Conservation (phyloP, 2,113 vertebrate species). For the Nestor notabilis region DNA sequence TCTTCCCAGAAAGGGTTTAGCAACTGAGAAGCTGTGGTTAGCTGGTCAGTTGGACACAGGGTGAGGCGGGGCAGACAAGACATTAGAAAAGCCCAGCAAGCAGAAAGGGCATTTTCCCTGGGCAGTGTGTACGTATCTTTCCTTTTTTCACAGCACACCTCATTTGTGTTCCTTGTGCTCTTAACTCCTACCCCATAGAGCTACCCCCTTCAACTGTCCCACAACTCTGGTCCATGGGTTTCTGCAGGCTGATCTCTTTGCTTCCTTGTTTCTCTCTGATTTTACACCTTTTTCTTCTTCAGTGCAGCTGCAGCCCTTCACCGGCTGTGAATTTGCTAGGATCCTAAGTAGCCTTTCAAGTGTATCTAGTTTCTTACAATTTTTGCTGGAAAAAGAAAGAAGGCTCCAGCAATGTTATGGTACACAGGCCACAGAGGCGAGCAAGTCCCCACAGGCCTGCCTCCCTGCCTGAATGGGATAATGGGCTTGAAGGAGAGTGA, state of each 20-base stretch:
- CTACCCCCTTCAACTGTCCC: neutral
- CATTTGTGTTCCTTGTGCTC: neutral
- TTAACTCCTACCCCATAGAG: neutral
- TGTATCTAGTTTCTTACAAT: neutral
- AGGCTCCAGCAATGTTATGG: neutral
- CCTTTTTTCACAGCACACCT: neutral
- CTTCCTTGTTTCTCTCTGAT: neutral
- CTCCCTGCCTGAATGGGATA: too few relatives aligned
- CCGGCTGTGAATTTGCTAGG: neutral
- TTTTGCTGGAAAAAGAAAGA: neutral
- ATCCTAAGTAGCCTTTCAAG: neutral
- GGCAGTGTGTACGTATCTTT: fast-evolving
- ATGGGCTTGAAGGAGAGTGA: neutral
- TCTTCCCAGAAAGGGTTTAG: neutral
- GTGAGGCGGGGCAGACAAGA: neutral
- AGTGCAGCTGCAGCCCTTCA: neutral
- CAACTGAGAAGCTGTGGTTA: neutral
- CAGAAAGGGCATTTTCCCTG: neutral
- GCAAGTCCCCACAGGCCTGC: neutral
- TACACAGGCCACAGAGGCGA: neutral
- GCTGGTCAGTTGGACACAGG: neutral
- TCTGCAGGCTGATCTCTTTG: neutral
- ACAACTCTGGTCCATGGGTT: neutral
- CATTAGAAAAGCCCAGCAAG: neutral
- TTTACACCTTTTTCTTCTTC: neutral